A percentile compares a stretch with the other conserved stretches of the same genome.
Conservation (phyloP, 2,113 vertebrate genomes). For the Camelus dromedarius region DNA sequence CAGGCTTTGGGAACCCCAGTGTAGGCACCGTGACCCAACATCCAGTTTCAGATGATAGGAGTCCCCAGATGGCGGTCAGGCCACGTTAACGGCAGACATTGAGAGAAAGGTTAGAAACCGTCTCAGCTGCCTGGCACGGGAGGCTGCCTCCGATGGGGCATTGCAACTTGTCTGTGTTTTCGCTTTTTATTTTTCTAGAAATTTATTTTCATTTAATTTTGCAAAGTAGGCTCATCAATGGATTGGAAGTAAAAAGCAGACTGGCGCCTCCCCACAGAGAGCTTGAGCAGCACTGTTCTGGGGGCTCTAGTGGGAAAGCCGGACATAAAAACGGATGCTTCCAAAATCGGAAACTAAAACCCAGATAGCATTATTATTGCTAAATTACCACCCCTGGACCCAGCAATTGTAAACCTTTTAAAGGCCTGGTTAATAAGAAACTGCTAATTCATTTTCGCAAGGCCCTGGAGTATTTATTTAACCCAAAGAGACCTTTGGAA, state of each 20-base stretch:
- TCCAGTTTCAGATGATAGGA: neutral
- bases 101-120: neutral
- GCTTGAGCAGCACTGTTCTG: neutral
- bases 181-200: neutral
- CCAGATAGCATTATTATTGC: accelerated
- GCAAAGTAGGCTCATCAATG: neutral
- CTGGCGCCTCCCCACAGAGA: neutral
- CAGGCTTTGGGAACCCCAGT: neutral
- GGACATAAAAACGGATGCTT: neutral
- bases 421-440: neutral
- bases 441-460: neutral
- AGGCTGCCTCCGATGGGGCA: neutral
- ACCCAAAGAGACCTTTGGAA: neutral
- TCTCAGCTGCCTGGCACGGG: accelerated
- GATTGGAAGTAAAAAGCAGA: neutral
- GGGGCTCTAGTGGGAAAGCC: accelerated
- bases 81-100: neutral
- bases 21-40: accelerated
- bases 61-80: neutral
- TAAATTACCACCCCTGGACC: neutral
- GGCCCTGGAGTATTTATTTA: neutral
- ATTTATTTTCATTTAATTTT: neutral
- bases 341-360: neutral
- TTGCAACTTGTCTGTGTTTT: neutral
- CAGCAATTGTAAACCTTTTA: neutral